These are phyloP conservation scores for Pedionomus torquatus DNA, from an alignment of 2,113 vertebrate genomes.

Conservation along the genomic window DNA sequence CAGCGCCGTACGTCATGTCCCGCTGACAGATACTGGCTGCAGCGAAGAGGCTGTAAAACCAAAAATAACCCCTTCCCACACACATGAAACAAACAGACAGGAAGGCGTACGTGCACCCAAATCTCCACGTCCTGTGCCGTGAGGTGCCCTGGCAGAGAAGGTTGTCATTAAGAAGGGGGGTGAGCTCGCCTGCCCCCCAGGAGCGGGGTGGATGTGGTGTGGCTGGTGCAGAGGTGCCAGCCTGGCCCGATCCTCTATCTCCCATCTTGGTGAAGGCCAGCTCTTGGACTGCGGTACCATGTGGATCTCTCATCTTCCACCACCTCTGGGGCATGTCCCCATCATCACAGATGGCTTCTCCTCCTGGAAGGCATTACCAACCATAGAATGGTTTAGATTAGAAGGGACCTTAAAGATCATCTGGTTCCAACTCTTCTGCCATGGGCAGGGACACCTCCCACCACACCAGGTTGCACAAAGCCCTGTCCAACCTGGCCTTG, in stretches of 20 bases:
- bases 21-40: neutral
- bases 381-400: neutral
- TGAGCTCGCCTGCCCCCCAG: neutral
- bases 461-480: neutral
- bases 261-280: neutral
- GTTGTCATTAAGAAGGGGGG: neutral
- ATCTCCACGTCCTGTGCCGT: neutral
- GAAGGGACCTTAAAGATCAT: neutral
- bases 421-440: neutral
- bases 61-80: neutral
- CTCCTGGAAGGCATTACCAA: neutral
- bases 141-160: neutral
- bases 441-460: neutral
- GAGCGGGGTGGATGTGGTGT: neutral
- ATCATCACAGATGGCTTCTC: neutral
- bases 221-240: neutral
- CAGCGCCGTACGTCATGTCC: neutral
- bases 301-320: neutral
- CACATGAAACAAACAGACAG: neutral
- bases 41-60: neutral
- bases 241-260: neutral
- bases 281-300: neutral
- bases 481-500: neutral
- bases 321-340: neutral
- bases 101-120: accelerated